These are phyloP conservation scores for Microplitis deprimator DNA, from an alignment of 2,888 invertebrate species.

Conservation along the genomic window DNA sequence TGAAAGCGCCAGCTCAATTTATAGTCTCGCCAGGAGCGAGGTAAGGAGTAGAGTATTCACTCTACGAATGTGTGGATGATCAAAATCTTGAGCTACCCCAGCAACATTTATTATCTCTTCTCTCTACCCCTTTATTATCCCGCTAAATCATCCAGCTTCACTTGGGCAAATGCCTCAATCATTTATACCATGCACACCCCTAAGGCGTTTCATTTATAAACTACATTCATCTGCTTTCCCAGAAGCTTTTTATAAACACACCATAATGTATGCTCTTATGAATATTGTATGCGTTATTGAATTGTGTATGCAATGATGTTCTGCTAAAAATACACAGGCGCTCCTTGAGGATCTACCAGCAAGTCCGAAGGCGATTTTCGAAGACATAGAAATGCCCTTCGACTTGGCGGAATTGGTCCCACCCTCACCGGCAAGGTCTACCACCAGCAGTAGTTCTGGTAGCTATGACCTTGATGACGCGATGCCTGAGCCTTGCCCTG, in stretches of 20 bases:
- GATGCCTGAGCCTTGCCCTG: conserved; percentile 59
- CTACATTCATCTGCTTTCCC: not conserved
- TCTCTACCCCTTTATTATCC: not conserved
- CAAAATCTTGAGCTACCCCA: not conserved
- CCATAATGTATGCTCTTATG: not conserved
- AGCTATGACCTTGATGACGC: conserved; percentile 69
- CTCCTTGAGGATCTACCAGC: conserved; percentile 63
- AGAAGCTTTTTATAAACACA: conserved; percentile 5
- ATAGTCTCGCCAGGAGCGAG: conserved; percentile 83
- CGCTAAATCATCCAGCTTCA: not conserved
- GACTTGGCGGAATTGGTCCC: conserved; percentile 53
- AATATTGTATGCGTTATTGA: not conserved
- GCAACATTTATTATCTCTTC: not conserved
- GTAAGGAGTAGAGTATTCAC: conserved; percentile 58
- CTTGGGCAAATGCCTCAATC: not conserved
- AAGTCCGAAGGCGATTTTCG: conserved; percentile 64
- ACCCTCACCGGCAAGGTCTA: conserved; percentile 64
- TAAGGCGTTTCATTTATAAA: not conserved
- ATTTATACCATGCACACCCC: not conserved
- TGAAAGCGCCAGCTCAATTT: conserved; percentile 87
- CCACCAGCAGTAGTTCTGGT: conserved; percentile 68
- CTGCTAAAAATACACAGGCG: conserved; percentile 54
- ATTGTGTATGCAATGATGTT: not conserved
- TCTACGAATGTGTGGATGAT: not conserved
- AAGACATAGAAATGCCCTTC: conserved; percentile 60